phyloP scores from a whole-genome alignment of 1,140 invertebrate genomes.

The Heliothis subflexa region DNA sequence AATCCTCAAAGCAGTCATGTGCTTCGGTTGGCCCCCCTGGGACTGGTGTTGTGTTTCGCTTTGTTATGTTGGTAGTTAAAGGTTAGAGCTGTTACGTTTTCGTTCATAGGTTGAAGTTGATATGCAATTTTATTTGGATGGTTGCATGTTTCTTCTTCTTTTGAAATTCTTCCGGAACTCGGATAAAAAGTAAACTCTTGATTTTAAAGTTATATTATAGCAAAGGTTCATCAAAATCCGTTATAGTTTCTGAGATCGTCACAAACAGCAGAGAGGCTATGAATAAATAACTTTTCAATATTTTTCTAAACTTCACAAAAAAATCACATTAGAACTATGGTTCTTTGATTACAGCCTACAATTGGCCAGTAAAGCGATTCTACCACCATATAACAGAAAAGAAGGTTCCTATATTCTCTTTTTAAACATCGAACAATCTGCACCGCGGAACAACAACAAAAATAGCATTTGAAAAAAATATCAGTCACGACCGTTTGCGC shows the following conservation, averaged over 20 bases:
- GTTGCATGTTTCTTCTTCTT: background rate
- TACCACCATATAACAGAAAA: too few species aligned
- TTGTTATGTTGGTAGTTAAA: conserved; percentile 33
- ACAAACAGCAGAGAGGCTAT: too few species aligned
- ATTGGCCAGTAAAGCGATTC: too few species aligned
- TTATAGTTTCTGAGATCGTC: too few species aligned
- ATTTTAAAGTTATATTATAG: too few species aligned
- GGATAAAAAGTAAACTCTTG: background rate
- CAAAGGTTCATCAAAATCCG: too few species aligned
- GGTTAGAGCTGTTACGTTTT: conserved; percentile 11
- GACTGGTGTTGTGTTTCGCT: conserved; percentile 23
- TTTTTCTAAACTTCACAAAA: too few species aligned
- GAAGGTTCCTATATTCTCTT: background rate
- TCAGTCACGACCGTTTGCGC: conserved; percentile 12
- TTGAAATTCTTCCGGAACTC: background rate
- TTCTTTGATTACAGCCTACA: too few species aligned
- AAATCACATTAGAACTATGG: too few species aligned
- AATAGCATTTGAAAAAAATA: conserved; percentile 6
- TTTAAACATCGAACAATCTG: background rate
- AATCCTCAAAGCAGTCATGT: conserved; percentile 35
- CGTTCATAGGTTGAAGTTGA: background rate
- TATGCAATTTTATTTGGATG: background rate
- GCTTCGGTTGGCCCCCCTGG: conserved; percentile 26
- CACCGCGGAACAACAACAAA: background rate
- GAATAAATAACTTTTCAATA: too few species aligned